Evolutionary conservation across 2,113 vertebrate genomes (phyloP).

Genomic region (Cyprinodon variegatus): DNA sequence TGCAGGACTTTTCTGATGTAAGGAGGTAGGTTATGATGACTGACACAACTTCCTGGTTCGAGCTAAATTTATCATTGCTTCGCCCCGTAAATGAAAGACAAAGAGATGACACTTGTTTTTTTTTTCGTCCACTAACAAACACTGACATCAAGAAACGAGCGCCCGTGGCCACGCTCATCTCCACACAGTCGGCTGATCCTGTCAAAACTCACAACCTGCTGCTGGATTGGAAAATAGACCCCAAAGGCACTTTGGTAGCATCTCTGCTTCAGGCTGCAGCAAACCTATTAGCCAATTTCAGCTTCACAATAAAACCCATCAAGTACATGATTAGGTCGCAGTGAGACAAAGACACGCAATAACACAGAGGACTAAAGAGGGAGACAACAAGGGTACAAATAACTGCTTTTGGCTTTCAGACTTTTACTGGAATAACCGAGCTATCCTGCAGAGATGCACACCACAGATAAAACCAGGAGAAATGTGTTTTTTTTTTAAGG

Average conservation of each 20-base stretch:
- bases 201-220: slow-evolving; percentile 79
- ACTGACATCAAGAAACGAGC: slow-evolving; percentile 64
- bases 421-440: slow-evolving; percentile 43
- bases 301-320: slow-evolving; percentile 39
- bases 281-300: slow-evolving; percentile 45
- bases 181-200: slow-evolving; percentile 73
- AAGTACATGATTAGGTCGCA: slow-evolving; percentile 43
- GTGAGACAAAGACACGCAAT: slow-evolving; percentile 4
- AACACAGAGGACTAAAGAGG: slow-evolving; percentile 20
- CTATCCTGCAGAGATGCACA: slow-evolving; percentile 12
- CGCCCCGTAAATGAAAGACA: slow-evolving; percentile 70
- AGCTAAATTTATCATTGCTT: slow-evolving; percentile 64
- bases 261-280: slow-evolving; percentile 50
- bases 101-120: slow-evolving; percentile 57
- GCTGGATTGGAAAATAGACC: slow-evolving; percentile 68
- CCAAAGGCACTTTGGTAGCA: slow-evolving; percentile 56
- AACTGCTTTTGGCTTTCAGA: slow-evolving; percentile 43
- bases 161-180: slow-evolving; percentile 59
- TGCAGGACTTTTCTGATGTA: slow-evolving; percentile 47
- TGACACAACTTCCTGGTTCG: slow-evolving; percentile 57
- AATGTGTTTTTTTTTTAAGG: no score
- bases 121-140: slow-evolving; percentile 60
- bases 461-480: slow-evolving; percentile 14
- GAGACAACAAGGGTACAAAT: slow-evolving; percentile 40
- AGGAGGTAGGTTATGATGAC: slow-evolving; percentile 61